Evolutionary conservation across 2,797 vertebrate genomes (phyloP).

Genomic region (Jordanella pulchra): DNA sequence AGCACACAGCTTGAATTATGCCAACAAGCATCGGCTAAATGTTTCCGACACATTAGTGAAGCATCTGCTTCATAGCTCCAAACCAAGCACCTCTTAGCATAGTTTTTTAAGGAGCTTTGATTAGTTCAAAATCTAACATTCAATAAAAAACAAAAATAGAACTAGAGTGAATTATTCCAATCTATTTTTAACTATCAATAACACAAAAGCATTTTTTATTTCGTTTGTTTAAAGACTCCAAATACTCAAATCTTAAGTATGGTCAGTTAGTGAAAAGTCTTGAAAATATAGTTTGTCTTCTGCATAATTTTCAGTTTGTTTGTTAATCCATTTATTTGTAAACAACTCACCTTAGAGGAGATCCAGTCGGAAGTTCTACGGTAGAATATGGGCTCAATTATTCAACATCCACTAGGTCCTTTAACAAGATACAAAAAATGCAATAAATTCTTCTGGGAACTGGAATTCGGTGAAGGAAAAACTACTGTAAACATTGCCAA

Average conservation of each 20-base stretch:
- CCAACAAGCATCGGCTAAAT: neutral
- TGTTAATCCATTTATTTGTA: neutral
- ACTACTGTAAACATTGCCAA: no score
- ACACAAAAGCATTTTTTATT: neutral
- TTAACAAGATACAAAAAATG: no score
- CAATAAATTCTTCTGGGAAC: no score
- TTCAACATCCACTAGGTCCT: neutral
- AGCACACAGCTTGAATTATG: neutral
- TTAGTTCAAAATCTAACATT: neutral
- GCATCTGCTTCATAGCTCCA: neutral
- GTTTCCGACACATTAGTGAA: neutral
- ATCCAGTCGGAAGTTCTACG: neutral
- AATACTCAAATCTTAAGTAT: neutral
- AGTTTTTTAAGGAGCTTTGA: no score
- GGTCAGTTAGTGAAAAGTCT: neutral
- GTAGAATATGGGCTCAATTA: neutral
- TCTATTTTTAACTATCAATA: neutral
- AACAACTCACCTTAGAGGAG: neutral
- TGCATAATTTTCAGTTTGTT: neutral
- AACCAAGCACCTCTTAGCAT: neutral
- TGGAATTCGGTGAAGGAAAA: no score
- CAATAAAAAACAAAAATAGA: neutral
- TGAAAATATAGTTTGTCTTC: neutral
- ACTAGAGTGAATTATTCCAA: neutral
- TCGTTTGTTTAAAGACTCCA: neutral